Base-by-base conservation (phyloP, 2,797 vertebrate species). In the Enteromius argenteus region DNA sequence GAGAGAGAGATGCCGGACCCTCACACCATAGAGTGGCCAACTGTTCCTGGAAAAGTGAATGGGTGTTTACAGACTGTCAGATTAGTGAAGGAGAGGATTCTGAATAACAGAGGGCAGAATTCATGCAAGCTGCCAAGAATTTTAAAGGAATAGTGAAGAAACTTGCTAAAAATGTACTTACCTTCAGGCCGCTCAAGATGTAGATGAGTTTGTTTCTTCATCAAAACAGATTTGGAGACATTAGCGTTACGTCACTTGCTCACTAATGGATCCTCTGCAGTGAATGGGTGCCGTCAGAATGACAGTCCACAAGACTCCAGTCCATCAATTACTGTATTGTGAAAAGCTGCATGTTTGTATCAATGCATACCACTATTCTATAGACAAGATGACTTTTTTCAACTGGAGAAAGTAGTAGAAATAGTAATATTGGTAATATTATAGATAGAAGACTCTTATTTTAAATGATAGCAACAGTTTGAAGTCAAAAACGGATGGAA, bases 11-110 rank as follows among this genome's bases (percentile, higher is more conserved):
- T 53, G 60, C 13, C n/a, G 73, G 37, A 79, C 53, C 46, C 32
- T 64, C 37, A 15, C 21, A 56, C 73, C 79, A 58, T n/a, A 17
- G n/a, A 83, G 60, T 7, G 87, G 87, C 90, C 90, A 87, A 87
- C 83, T 90, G 85, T 82, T 64, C 27, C 14, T 8, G 60, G 30
- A 32, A 5, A 64, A 32, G 14, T 32, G 27, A 64, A 64, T 64
- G 14, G 27, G 60, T 64, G 27, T 14, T 7, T 8, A 64, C 14
- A 64, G 60, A 0, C 27, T 62, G 10, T 23, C 23, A 14, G 23
- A 60, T 27, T 60, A 27, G 58, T 14, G 23, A 60, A 60, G 4
- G 11, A 60, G 5, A 60, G 23, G 13, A 60, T 14, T 56, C 23
- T 27, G 58, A 27, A 60, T 60, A 27, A 60, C 58, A 27, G 10